Percentiles rank a stretch among this genome's conserved stretches.
phyloP scores from a whole-genome alignment of 2,797 vertebrate species.

The Zenarchopterus dispar region DNA sequence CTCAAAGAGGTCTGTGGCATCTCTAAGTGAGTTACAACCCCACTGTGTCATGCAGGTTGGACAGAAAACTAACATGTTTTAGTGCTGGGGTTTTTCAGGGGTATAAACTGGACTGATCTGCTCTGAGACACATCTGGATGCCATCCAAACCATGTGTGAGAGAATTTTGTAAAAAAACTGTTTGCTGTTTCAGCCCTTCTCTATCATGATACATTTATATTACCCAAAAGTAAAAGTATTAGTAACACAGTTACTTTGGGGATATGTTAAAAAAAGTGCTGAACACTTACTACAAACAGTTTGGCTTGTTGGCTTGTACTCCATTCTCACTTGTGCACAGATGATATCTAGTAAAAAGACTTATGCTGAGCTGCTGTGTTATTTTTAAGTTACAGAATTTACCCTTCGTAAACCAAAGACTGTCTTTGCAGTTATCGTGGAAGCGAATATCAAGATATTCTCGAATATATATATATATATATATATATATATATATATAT shows the following conservation, averaged over 20 bases:
- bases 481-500: no score
- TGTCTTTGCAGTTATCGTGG: neutral
- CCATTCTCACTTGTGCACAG: no score
- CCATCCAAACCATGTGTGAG: constrained; percentile 6
- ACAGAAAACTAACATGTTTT: constrained; percentile 4
- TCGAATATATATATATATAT: neutral
- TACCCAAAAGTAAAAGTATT: neutral
- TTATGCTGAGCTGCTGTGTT: constrained; percentile 33
- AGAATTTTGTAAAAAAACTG: constrained; percentile 17
- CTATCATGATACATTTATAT: neutral
- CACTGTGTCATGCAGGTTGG: constrained; percentile 1
- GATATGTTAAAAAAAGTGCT: no score
- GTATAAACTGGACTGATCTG: neutral
- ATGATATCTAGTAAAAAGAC: constrained; percentile 45
- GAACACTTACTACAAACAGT: no score
- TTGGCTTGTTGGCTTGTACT: no score
- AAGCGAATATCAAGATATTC: neutral
- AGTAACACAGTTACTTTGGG: neutral
- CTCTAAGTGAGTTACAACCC: constrained; percentile 33
- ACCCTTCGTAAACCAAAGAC: constrained; percentile 1
- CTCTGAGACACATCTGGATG: constrained; percentile 17
- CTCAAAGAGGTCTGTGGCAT: constrained; percentile 23
- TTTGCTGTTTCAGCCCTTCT: constrained; percentile 3
- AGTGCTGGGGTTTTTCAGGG: constrained; percentile 11
- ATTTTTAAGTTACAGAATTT: constrained; percentile 5